These are phyloP conservation scores for Drosophila phalerata DNA, from an alignment of 2,888 invertebrate genomes.

Conservation along the genomic window DNA sequence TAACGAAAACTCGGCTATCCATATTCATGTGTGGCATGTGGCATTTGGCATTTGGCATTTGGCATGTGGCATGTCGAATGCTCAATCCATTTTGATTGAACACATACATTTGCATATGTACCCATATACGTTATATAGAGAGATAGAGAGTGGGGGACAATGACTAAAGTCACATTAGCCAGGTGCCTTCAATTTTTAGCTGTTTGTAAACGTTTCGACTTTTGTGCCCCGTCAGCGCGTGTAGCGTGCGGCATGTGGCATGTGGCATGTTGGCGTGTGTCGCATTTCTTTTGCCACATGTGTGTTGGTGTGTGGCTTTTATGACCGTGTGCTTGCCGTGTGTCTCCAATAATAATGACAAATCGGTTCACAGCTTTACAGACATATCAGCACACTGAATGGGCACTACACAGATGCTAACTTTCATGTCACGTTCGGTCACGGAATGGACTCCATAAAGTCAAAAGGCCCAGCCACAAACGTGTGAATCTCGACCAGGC, in stretches of 20 bases:
- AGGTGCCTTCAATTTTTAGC: conserved; percentile 53
- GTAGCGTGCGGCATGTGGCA: not conserved
- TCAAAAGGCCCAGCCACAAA: conserved; percentile 68
- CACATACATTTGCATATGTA: conserved; percentile 5
- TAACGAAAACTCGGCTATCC: conserved; percentile 6
- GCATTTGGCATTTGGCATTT: conserved; percentile 15
- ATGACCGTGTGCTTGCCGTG: conserved; percentile 45
- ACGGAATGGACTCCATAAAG: conserved; percentile 72
- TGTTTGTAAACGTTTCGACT: conserved; percentile 69
- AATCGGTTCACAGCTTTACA: conserved; percentile 67
- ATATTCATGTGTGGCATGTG: conserved; percentile 9
- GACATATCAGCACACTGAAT: conserved; percentile 12
- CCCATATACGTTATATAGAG: not conserved
- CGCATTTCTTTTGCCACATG: conserved; percentile 16
- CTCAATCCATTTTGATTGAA: conserved; percentile 15
- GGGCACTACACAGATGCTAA: conserved; percentile 26
- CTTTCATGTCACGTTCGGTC: conserved; percentile 72
- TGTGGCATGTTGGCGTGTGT: conserved; percentile 3
- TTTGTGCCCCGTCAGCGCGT: conserved; percentile 48
- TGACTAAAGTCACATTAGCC: conserved; percentile 12
- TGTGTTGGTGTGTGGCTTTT: conserved; percentile 41
- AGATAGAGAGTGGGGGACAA: no score
- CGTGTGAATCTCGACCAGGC: conserved; percentile 76
- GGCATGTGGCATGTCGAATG: conserved; percentile 24
- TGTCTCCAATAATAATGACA: conserved; percentile 78